These are phyloP conservation scores for Cantharis lateralis DNA, from an alignment of 2,888 invertebrate genomes.

Conservation along the genomic window DNA sequence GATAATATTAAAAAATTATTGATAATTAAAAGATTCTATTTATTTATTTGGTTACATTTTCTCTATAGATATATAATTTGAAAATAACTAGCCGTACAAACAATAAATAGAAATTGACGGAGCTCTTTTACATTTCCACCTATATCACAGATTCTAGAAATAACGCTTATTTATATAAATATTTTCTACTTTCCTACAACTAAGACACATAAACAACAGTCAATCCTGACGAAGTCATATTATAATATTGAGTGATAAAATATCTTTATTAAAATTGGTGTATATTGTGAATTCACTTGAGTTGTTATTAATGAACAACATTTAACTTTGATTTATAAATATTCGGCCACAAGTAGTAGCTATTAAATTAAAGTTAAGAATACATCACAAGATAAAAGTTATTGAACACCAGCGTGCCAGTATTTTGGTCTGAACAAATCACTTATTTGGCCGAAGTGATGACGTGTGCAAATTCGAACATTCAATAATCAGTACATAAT, in stretches of 20 bases:
- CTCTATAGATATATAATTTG: constrained; percentile 23
- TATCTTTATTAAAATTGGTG: constrained; percentile 45
- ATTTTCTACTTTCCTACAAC: constrained; percentile 34
- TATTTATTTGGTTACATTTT: constrained; percentile 25
- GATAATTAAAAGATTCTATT: constrained; percentile 22
- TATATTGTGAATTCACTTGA: constrained; percentile 44
- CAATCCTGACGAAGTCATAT: constrained; percentile 39
- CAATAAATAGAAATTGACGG: constrained; percentile 44
- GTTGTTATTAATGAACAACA: constrained; percentile 33
- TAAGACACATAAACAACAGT: constrained; percentile 37
- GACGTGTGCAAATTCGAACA: constrained; percentile 13
- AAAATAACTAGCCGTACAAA: constrained; percentile 30
- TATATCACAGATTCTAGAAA: constrained; percentile 49
- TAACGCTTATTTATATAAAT: constrained; percentile 43
- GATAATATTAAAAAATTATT: neutral
- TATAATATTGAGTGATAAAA: constrained; percentile 42
- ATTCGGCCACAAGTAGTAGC: constrained; percentile 28
- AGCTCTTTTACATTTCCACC: constrained; percentile 43
- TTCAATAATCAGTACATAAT: constrained; percentile 5
- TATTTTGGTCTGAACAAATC: constrained; percentile 29
- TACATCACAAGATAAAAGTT: constrained; percentile 29
- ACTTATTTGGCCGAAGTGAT: constrained; percentile 25
- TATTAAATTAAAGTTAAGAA: constrained; percentile 28
- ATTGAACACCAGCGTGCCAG: constrained; percentile 25
- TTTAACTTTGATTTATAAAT: constrained; percentile 29